A percentile compares a stretch with the other conserved stretches of the same genome.
These are phyloP conservation scores for Condylura cristata DNA, from an alignment of 2,113 vertebrate genomes.

Conservation along the genomic window DNA sequence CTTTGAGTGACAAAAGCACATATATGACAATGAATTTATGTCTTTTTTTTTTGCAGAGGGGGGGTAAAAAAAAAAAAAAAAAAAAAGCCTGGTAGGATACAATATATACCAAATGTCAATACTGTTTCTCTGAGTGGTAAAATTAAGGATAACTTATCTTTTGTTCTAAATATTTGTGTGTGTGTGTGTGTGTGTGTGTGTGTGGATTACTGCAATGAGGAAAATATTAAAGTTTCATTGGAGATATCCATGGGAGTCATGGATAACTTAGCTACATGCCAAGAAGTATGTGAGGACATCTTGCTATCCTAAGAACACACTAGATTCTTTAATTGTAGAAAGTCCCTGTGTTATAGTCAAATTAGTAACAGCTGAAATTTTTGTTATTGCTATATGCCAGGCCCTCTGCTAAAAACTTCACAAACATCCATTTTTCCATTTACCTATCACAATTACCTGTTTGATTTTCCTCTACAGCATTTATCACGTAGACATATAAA, in stretches of 20 bases:
- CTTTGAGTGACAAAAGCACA: not conserved
- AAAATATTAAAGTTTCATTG: not conserved
- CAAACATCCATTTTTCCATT: not conserved
- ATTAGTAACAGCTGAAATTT: not conserved
- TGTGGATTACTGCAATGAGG: not conserved
- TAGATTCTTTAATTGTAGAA: not conserved
- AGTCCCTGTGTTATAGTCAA: not conserved
- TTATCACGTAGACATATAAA: not conserved
- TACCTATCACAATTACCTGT: not conserved
- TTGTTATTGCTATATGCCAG: not conserved
- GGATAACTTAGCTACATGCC: not conserved
- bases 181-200: not conserved
- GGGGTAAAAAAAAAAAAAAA: not conserved
- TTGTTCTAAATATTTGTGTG: slow-evolving; percentile 22
- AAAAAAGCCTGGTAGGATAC: not conserved
- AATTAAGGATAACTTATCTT: slow-evolving; percentile 33
- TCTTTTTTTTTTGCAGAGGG: not conserved
- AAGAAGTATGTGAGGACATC: not conserved
- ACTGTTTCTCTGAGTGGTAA: not conserved
- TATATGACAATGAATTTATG: not conserved
- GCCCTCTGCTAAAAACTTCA: not conserved
- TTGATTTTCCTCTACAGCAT: slow-evolving; percentile 13
- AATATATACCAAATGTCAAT: not conserved
- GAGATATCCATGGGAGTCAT: not conserved
- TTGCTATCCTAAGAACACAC: not conserved